Evolutionary conservation across 2,797 vertebrate genomes (phyloP).

Genomic region (Pangasius sanitwongsei): DNA sequence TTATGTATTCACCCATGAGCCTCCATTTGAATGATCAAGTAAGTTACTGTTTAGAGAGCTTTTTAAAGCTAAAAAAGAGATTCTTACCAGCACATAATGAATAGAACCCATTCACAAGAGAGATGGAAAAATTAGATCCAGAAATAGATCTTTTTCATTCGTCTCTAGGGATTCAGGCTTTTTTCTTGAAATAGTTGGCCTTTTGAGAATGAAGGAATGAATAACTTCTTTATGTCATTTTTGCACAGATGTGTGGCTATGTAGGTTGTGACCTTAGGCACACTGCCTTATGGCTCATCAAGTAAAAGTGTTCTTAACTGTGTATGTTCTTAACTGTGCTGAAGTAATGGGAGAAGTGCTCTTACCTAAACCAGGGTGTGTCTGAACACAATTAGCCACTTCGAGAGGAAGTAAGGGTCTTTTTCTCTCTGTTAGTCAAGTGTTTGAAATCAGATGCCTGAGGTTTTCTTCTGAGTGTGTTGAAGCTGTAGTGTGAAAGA

Average conservation of each 20-base stretch:
- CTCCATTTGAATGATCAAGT: not conserved
- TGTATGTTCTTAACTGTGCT: not conserved
- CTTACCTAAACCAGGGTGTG: not conserved
- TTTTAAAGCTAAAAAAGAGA: conserved; percentile 5
- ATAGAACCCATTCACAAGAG: conserved; percentile 8
- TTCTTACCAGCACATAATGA: not conserved
- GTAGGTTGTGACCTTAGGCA: not conserved
- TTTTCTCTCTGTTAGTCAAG: not conserved
- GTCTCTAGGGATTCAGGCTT: not conserved
- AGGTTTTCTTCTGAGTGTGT: not conserved
- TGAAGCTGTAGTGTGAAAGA: not conserved
- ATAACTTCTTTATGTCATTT: conserved; percentile 9
- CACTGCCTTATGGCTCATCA: not conserved
- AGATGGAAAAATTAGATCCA: not conserved
- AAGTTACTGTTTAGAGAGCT: conserved; percentile 18
- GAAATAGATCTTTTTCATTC: not conserved
- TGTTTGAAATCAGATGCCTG: not conserved
- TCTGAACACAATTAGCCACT: not conserved
- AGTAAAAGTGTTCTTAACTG: not conserved
- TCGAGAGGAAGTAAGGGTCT: not conserved
- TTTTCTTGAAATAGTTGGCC: not conserved
- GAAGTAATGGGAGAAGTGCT: not conserved
- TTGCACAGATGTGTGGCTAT: not conserved
- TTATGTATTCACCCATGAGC: conserved; percentile 1
- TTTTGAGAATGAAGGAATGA: conserved; percentile 14